Evolutionary conservation across 2,113 vertebrate species (phyloP), one percentile per base, ranked within the genome.

Genomic region (Sorex araneus): DNA sequence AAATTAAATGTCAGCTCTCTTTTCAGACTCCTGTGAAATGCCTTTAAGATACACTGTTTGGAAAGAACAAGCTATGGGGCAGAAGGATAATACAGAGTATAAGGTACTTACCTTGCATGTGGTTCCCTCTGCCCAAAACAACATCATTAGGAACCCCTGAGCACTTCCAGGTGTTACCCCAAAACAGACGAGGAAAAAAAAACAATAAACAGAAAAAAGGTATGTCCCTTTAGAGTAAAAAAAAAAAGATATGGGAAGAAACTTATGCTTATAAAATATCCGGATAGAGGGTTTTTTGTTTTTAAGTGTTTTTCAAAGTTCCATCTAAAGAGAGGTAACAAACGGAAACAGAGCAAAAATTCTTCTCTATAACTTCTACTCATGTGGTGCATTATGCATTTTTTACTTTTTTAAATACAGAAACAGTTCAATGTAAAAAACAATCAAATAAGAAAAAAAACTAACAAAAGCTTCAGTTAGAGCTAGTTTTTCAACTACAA

Each of bases 401-500:
- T 32, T 32, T 69, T 69, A n/a, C n/a, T 69, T 32, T 32, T 25
- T 36, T 7, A 54, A 88, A 11, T 77, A 75, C 11, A 23, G 10
- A 16, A 30, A 50, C 16, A 15, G 19, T n/a, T 93, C 87, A 73
- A 75, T 74, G n/a, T n/a, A 34, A 23, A 64, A 63, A 71, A 71
- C 74, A 69, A 43, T 47, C 3, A 57, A n/a, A n/a, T n/a, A n/a
- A 80, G 13, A 89, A 18, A 27, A 21, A 66, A 92, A 75, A 93
- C 6, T 50, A 78, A 47, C 30, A 82, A 80, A 89, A n/a, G 25
- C 11, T 45, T 90, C 82, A 34, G 7, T 82, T 45, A 57, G 8
- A 87, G 80, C 40, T 80, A 79, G 27, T 40, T 81, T 67, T 79
- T 66, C 19, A 90, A 95, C 57, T 85, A 90, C 84, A 90, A 57